These are phyloP conservation scores for Drosophila nr. fundita DNA, from an alignment of 2,888 invertebrate species.

Conservation along the genomic window DNA sequence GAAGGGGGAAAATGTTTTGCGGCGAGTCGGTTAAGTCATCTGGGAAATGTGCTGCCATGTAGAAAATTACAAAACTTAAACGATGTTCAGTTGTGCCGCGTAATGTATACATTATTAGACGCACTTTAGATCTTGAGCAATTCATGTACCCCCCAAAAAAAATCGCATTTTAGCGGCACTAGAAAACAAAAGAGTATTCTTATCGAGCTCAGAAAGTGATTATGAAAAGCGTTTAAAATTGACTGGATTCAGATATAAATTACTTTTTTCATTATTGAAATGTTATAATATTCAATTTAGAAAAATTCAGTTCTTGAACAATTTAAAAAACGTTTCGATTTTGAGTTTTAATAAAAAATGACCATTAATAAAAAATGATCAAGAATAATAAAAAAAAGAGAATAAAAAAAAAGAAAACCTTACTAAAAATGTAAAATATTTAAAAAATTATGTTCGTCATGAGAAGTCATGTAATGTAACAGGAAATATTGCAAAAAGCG, in stretches of 20 bases:
- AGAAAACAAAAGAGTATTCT: neutral
- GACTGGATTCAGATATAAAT: neutral
- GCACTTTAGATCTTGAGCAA: neutral
- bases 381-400: too few species aligned
- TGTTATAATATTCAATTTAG: neutral
- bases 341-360: neutral
- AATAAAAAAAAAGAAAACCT: neutral
- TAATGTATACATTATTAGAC: conserved; percentile 7
- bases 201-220: neutral
- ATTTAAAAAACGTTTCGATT: neutral
- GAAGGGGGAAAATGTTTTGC: conserved; percentile 6
- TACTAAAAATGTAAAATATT: neutral
- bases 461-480: neutral
- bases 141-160: neutral
- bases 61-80: conserved; percentile 27
- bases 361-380: neutral
- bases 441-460: neutral
- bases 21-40: conserved; percentile 25
- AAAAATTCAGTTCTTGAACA: neutral
- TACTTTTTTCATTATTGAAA: neutral
- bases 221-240: neutral
- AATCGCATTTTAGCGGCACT: neutral
- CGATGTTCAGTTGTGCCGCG: conserved; percentile 11
- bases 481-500: neutral
- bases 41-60: conserved; percentile 42